Base-by-base conservation (phyloP, 2,797 vertebrate genomes). In the Acanthis flammea region DNA sequence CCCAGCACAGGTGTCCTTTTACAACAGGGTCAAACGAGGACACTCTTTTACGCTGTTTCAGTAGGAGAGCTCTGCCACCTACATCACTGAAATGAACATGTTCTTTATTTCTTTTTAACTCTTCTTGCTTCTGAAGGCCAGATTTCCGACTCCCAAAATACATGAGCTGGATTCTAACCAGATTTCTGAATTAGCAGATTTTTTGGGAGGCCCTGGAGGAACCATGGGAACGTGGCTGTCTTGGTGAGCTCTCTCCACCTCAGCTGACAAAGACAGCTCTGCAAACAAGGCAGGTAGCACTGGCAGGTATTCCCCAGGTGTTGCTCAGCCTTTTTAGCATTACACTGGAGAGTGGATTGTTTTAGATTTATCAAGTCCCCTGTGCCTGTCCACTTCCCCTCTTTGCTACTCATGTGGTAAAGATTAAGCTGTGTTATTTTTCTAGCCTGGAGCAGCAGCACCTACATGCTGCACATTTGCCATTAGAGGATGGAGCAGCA, bases 1-100 rank as follows among this genome's bases (percentile, higher is more conserved):
- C 67, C 3, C 21, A 19, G 47, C 61, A 35, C 44, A 61, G 65
- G 22, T 54, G 14, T 19, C 37, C 14, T 3, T 51, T 48, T 45
- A 58, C 82, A 78, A 7, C 44, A 1, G 9, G 92, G 94, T 95
- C 90, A 92, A 21, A 78, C 0, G 7, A 94, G 96, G 96, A 96
- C 94, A 95, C 23, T 1, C n/a, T 50, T 60, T 42, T 21, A 19
- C 37, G 44, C 19, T 5, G 6, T 42, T 94, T 78, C 85, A 75
- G 73, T 51, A 16, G 90, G 79, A 94, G 70, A 90, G 47, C 83
- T 95, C 88, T 94, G 88, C 94, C 90, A 84, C 92, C 83, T 81
- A 92, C 76, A 41, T 77, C 42, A 14, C 89, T 14, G 33, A 78
- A 75, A 78, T 0, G 47, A 92, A 8, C 19, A 17, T 8, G 31